A percentile compares a stretch with the other conserved stretches of the same genome.
phyloP scores from a whole-genome alignment of 2,797 vertebrate genomes.

The Rousettus madagascariensis region DNA sequence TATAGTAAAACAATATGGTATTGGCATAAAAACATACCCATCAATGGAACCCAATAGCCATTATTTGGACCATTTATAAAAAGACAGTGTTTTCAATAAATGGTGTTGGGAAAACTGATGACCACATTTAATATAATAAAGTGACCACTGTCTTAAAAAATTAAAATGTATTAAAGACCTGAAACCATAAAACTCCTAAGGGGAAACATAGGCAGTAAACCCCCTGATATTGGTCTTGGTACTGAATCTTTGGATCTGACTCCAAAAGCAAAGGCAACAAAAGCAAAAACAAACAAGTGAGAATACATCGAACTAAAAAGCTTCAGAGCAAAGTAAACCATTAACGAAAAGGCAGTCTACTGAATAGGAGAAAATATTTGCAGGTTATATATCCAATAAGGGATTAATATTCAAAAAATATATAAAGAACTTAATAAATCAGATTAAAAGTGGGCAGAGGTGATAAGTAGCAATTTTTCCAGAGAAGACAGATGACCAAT shows the following conservation, averaged over 20 bases:
- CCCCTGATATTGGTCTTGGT: not conserved
- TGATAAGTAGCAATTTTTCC: not conserved
- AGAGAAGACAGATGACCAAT: not conserved
- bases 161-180: not conserved
- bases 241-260: not conserved
- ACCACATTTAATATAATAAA: not conserved
- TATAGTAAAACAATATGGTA: not conserved
- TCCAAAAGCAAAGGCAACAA: not conserved
- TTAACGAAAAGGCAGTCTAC: not conserved
- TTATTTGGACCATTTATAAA: not conserved
- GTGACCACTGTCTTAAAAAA: not conserved
- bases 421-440: not conserved
- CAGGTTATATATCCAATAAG: not conserved
- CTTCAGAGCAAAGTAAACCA: not conserved
- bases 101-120: not conserved
- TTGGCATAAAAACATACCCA: not conserved
- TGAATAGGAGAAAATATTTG: not conserved
- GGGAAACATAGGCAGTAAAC: not conserved
- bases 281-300: not conserved
- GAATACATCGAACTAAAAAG: not conserved
- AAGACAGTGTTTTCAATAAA: not conserved
- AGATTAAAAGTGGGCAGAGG: not conserved
- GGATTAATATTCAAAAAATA: not conserved
- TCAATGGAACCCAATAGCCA: not conserved
- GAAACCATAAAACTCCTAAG: not conserved